These are phyloP conservation scores for Apis florea DNA, from an alignment of 1,140 invertebrate species.

Conservation along the genomic window DNA sequence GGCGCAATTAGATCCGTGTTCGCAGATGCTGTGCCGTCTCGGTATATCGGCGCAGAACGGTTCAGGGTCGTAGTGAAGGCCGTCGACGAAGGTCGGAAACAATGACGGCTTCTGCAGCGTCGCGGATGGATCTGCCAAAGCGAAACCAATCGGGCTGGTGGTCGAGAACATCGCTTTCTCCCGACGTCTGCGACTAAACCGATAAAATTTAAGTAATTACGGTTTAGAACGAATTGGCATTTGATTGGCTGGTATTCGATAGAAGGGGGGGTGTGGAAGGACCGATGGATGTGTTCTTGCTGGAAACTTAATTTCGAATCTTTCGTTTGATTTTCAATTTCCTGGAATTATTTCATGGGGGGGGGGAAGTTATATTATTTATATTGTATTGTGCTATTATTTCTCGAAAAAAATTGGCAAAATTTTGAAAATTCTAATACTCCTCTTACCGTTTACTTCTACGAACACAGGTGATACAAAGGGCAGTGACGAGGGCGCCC, in stretches of 20 bases:
- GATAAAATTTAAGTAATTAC: slow-evolving; percentile 53
- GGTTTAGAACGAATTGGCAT: slow-evolving; percentile 18
- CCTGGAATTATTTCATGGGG: no score
- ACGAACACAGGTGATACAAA: slow-evolving; percentile 88
- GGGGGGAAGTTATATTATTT: no score
- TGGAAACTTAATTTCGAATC: background rate
- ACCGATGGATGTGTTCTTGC: background rate
- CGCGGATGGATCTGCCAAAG: slow-evolving; percentile 67
- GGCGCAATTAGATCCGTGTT: slow-evolving; percentile 71
- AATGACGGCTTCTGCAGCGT: slow-evolving; percentile 70
- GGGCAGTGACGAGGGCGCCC: slow-evolving; percentile 87
- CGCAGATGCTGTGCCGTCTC: slow-evolving; percentile 69
- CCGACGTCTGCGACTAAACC: slow-evolving; percentile 65
- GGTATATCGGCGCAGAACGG: slow-evolving; percentile 67
- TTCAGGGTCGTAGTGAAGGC: slow-evolving; percentile 72
- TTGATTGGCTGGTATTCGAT: background rate
- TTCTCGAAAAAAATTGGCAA: no score
- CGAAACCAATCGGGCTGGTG: slow-evolving; percentile 71
- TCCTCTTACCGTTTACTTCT: slow-evolving; percentile 82
- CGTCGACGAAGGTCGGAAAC: slow-evolving; percentile 72
- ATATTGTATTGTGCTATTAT: no score
- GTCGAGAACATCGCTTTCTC: slow-evolving; percentile 66
- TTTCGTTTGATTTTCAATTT: no score
- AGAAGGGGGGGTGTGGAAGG: background rate
- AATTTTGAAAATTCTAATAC: no score